Evolutionary conservation across 2,797 vertebrate genomes (phyloP), one percentile per base, ranked within the genome.

Genomic region (Carapus acus): DNA sequence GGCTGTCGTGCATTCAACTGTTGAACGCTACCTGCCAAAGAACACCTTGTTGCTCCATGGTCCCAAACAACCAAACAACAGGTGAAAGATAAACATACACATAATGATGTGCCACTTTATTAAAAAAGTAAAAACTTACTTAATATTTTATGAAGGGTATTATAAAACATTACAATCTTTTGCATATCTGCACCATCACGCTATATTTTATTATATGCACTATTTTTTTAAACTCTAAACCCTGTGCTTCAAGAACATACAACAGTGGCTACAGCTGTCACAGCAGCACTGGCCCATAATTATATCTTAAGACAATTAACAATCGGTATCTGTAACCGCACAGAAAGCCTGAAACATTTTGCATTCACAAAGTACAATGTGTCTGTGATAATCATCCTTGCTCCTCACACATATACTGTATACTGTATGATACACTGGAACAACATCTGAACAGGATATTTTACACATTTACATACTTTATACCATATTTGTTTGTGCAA

Each of bases 51-150:
- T 27, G 41, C 31, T 34, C 8, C n/a, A 12, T 22, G 23, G 9
- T 27, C 18, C n/a, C 46, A 40, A 63, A 24, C 22, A 79, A 79
- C 46, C 44, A 70, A 11, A 65, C 16, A 3, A 46, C 46, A 46
- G 37, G 34, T 49, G 71, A 72, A 62, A 62, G 22, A 71, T 55
- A 67, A 48, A 54, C 59, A 54, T 57, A 67, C 58, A 66, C 23
- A 37, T 76, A 79, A 79, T 85, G 80, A 86, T 83, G 85, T 89
- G 88, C 83, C 85, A 83, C 82, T 89, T 89, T 89, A 90, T 89
- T 90, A 89, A 79, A 90, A 90, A 90, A 90, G 88, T 90, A 90
- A 88, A 89, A 90, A 90, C 81, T 87, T 80, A 82, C 81, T 88
- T 86, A 78, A 84, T 86, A 84, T 86, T 85, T 82, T 87, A 87